phyloP scores from a whole-genome alignment of 2,888 invertebrate species.

The Aricia artaxerxes region DNA sequence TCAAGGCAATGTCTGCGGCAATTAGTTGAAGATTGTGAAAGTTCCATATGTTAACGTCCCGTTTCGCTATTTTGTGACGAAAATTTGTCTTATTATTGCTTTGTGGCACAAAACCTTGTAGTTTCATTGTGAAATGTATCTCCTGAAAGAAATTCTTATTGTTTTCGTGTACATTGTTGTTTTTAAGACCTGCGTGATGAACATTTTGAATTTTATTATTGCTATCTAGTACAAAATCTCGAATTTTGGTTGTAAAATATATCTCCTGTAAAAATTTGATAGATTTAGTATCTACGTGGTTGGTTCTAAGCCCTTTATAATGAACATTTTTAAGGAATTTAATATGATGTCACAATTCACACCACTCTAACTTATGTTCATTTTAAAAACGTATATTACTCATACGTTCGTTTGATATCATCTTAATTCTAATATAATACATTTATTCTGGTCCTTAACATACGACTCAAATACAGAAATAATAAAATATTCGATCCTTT shows the following conservation, averaged over 20 bases:
- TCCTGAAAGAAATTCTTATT: not conserved
- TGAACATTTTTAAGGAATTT: not conserved
- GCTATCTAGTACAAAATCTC: not conserved
- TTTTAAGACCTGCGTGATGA: not conserved
- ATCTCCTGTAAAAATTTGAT: not conserved
- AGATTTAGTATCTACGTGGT: no score
- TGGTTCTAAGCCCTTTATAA: not conserved
- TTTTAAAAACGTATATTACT: not conserved
- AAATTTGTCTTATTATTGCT: not conserved
- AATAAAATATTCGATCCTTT: not conserved
- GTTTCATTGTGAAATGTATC: not conserved
- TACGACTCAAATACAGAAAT: not conserved
- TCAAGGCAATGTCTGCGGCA: not conserved
- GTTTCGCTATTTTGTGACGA: not conserved
- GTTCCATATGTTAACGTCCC: not conserved
- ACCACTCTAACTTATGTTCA: not conserved
- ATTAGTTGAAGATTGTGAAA: constrained; percentile 25
- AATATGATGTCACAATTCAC: not conserved
- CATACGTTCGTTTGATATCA: not conserved
- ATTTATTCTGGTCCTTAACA: not conserved
- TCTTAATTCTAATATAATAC: not conserved
- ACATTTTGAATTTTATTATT: no score
- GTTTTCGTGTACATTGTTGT: no score
- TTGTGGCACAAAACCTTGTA: not conserved
- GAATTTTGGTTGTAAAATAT: not conserved